Conservation (phyloP, 2,888 invertebrate species). For the Lycophotia porphyrea region DNA sequence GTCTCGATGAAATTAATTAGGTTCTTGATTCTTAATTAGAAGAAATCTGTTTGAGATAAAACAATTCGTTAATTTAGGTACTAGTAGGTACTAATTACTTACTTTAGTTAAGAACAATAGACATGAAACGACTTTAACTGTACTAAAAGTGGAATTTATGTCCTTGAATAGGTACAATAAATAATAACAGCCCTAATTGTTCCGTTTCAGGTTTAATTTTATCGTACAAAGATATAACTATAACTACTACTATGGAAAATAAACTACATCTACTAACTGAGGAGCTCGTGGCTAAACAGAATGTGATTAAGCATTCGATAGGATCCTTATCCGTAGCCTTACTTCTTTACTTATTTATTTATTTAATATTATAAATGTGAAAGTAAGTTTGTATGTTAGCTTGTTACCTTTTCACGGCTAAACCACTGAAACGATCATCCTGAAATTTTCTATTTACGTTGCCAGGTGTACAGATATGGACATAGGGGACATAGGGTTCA, state of each 20-base stretch:
- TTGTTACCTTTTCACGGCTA: too few relatives aligned
- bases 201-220: neutral
- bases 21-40: slow-evolving; percentile 29
- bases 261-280: neutral
- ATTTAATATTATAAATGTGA: too few relatives aligned
- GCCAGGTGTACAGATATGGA: too few relatives aligned
- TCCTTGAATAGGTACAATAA: neutral
- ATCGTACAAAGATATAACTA: neutral
- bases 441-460: too few relatives aligned
- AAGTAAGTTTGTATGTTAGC: too few relatives aligned
- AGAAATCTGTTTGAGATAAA: slow-evolving; percentile 6
- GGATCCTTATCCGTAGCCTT: too few relatives aligned
- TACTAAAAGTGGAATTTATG: neutral
- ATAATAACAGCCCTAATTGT: neutral
- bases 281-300: neutral
- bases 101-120: neutral
- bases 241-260: too few relatives aligned
- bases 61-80: neutral
- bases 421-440: too few relatives aligned
- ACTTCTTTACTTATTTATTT: too few relatives aligned
- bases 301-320: neutral
- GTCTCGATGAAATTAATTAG: slow-evolving; percentile 2
- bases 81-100: neutral
- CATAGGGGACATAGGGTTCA: too few relatives aligned
- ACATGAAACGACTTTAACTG: neutral